phyloP scores from a whole-genome alignment of 1,140 invertebrate genomes.

The Dreissena polymorpha region DNA sequence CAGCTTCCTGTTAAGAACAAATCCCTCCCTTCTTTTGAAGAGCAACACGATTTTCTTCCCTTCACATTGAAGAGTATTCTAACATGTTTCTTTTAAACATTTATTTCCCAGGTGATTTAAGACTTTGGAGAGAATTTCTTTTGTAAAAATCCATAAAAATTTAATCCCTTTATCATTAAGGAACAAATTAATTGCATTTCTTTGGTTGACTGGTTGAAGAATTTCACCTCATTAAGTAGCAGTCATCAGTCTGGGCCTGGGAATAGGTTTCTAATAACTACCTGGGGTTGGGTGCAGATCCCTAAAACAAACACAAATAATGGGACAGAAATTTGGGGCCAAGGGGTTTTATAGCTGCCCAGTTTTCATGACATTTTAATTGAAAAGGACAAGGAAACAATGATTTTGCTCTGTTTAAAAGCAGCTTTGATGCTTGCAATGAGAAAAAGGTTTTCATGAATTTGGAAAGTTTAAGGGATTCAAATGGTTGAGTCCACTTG shows the following conservation, averaged over 20 bases:
- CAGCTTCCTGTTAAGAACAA: slow-evolving; percentile 17
- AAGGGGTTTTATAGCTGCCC: slow-evolving; percentile 33
- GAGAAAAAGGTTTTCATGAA: too few relatives aligned
- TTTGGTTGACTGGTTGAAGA: slow-evolving; percentile 21
- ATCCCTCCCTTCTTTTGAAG: neutral
- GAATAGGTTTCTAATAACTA: slow-evolving; percentile 39
- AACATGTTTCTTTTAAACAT: slow-evolving; percentile 11
- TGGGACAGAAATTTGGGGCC: slow-evolving; percentile 11
- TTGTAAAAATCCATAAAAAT: slow-evolving; percentile 53
- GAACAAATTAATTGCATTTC: slow-evolving; percentile 55
- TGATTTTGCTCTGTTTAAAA: too few relatives aligned
- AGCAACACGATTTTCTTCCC: neutral
- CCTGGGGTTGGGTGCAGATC: slow-evolving; percentile 12
- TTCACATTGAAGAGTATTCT: slow-evolving; percentile 8
- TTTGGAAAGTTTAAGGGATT: too few relatives aligned
- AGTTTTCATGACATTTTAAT: slow-evolving; percentile 43
- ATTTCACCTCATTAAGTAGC: slow-evolving; percentile 7
- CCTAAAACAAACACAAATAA: slow-evolving; percentile 34
- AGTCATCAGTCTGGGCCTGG: slow-evolving; percentile 27
- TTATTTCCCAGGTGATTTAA: slow-evolving; percentile 14
- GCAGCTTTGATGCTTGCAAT: too few relatives aligned
- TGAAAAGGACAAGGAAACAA: slow-evolving; percentile 17
- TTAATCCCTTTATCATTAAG: slow-evolving; percentile 53
- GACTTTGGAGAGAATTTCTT: slow-evolving; percentile 20
- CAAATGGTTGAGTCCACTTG: too few relatives aligned